phyloP scores from a whole-genome alignment of 2,797 vertebrate species.

The Mus caroli region DNA sequence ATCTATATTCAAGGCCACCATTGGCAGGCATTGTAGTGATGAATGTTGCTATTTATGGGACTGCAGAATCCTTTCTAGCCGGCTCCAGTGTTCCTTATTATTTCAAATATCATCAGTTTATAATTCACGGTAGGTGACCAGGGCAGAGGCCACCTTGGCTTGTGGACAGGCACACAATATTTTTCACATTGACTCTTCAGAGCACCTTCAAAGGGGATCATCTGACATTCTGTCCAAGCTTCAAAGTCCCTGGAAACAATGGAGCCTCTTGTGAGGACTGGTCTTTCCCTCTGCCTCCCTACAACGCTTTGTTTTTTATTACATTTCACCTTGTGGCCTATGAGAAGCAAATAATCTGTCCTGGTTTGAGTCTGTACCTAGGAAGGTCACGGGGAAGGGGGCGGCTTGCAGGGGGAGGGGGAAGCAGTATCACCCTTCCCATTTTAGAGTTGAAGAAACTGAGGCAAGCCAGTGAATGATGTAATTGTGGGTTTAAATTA shows the following conservation, averaged over 20 bases:
- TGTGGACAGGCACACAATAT: not conserved
- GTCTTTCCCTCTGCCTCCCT: not conserved
- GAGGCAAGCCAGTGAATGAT: not conserved
- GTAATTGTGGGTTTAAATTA: not conserved
- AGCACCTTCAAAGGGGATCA: not conserved
- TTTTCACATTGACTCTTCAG: not conserved
- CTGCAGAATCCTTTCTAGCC: conserved; percentile 5
- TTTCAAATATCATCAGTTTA: not conserved
- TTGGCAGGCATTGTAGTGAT: conserved; percentile 37
- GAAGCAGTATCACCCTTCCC: not conserved
- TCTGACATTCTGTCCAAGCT: not conserved
- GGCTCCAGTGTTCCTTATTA: conserved; percentile 7
- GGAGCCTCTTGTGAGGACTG: accelerated
- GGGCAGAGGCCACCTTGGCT: conserved; percentile 42
- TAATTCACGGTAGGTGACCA: not conserved
- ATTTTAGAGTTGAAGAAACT: not conserved
- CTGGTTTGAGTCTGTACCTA: not conserved
- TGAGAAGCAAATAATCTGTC: not conserved
- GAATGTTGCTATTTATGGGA: conserved; percentile 56
- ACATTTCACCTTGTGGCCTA: accelerated
- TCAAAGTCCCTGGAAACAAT: not conserved
- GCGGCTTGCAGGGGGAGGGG: not conserved
- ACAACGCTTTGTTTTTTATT: not conserved
- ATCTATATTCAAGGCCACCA: conserved; percentile 43
- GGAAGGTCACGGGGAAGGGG: not conserved